Conservation (phyloP, 2,797 vertebrate species). For the Bufotes viridis region DNA sequence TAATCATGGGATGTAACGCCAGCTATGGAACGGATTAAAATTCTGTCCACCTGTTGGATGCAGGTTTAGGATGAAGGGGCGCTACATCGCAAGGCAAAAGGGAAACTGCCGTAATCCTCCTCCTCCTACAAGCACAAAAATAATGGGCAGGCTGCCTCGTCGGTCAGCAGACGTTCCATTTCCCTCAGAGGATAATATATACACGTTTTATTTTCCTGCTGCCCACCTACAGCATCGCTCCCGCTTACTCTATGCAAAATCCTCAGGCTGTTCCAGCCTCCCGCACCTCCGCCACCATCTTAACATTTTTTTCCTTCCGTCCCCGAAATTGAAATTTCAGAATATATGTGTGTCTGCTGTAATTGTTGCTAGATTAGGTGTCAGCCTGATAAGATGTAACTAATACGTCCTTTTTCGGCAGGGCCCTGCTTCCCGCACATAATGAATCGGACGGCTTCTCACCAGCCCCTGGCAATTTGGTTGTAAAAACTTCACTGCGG, state of each 20-base stretch:
- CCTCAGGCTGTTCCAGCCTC: constrained; percentile 44
- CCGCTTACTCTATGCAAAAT: constrained; percentile 65
- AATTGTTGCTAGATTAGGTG: constrained; percentile 86
- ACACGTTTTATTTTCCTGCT: neutral
- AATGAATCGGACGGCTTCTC: constrained; percentile 82
- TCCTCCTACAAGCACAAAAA: no score
- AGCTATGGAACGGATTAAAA: no score
- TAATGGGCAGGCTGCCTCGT: neutral
- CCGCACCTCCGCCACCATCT: constrained; percentile 64
- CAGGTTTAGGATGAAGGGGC: neutral
- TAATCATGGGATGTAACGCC: no score
- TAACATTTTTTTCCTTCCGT: constrained; percentile 79
- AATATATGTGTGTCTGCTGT: constrained; percentile 80
- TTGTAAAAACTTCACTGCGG: constrained; percentile 78
- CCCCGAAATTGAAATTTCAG: constrained; percentile 72
- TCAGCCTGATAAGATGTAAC: constrained; percentile 87
- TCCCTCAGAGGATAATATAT: neutral
- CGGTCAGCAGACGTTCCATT: no score
- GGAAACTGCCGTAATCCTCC: neutral
- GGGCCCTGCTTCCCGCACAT: constrained; percentile 72
- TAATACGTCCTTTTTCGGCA: constrained; percentile 78
- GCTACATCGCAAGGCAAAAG: neutral
- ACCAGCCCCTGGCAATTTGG: constrained; percentile 73
- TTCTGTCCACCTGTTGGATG: neutral
- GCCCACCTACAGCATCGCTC: neutral